phyloP scores from a whole-genome alignment of 2,797 vertebrate genomes.

The Phaenicophaeus curvirostris region DNA sequence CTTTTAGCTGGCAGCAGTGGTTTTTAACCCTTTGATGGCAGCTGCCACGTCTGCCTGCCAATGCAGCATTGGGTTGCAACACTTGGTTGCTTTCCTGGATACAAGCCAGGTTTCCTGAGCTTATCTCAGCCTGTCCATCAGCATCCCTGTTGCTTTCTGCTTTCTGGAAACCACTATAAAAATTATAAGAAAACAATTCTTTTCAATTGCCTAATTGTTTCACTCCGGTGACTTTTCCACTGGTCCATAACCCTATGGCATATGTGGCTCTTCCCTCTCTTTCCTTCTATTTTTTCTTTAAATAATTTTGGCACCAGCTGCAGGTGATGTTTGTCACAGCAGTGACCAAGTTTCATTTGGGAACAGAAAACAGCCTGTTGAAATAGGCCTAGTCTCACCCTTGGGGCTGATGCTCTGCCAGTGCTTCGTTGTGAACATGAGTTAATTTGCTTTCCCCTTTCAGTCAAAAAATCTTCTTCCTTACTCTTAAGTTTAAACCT shows the following conservation, averaged over 20 bases:
- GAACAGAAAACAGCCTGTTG: not conserved
- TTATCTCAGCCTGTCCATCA: not conserved
- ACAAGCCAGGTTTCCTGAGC: fast-evolving
- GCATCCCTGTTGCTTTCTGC: not conserved
- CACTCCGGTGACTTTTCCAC: not conserved
- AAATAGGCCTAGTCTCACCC: not conserved
- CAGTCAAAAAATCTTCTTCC: not conserved
- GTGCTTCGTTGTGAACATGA: not conserved
- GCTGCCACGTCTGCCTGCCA: not conserved
- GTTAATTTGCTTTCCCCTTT: not conserved
- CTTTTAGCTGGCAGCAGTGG: not conserved
- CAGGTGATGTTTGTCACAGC: not conserved
- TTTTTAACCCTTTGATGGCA: not conserved
- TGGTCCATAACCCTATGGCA: not conserved
- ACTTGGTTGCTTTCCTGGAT: not conserved
- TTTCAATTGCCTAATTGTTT: not conserved
- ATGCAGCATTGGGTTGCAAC: fast-evolving
- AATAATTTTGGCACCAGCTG: not conserved
- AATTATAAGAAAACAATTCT: not conserved
- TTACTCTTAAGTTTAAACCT: not conserved
- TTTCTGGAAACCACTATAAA: not conserved
- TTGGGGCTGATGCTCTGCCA: not conserved
- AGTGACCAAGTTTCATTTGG: not conserved
- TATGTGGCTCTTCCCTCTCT: not conserved
- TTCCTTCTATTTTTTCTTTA: not conserved